Evolutionary conservation across 2,113 vertebrate genomes (phyloP).

Genomic region (Pelecanoides urinatrix): DNA sequence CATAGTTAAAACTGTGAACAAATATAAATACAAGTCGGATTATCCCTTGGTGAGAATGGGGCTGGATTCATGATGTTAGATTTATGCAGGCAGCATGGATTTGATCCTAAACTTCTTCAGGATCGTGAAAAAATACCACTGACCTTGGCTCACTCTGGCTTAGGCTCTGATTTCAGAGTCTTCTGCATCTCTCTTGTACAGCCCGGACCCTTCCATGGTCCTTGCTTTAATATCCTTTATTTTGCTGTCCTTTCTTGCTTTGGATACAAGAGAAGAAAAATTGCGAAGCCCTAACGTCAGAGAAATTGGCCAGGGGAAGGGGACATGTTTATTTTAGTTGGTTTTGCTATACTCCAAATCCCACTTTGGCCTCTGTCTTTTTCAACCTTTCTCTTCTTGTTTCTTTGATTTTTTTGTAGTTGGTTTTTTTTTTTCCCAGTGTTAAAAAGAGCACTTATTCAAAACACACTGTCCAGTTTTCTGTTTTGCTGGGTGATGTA

Average conservation of each 20-base stretch:
- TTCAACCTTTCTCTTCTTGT: not conserved
- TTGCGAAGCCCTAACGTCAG: not conserved
- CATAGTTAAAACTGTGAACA: not conserved
- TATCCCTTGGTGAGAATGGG: not conserved
- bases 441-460: conserved; percentile 7
- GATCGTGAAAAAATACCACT: not conserved
- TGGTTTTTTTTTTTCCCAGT: not conserved
- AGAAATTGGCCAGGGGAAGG: not conserved
- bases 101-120: not conserved
- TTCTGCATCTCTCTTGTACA: not conserved
- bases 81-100: not conserved
- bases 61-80: not conserved
- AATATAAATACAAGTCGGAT: not conserved
- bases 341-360: conserved; percentile 22
- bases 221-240: not conserved
- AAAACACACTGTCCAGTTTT: not conserved
- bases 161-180: not conserved
- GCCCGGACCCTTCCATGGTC: not conserved
- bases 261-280: conserved; percentile 26
- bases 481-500: not conserved
- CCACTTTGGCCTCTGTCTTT: not conserved
- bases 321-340: not conserved
- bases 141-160: not conserved
- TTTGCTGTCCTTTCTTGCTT: conserved; percentile 25
- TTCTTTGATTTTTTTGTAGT: not conserved